Evolutionary conservation across 2,797 vertebrate species (phyloP), one percentile per base, ranked within the genome.

Genomic region (Todus mexicanus): DNA sequence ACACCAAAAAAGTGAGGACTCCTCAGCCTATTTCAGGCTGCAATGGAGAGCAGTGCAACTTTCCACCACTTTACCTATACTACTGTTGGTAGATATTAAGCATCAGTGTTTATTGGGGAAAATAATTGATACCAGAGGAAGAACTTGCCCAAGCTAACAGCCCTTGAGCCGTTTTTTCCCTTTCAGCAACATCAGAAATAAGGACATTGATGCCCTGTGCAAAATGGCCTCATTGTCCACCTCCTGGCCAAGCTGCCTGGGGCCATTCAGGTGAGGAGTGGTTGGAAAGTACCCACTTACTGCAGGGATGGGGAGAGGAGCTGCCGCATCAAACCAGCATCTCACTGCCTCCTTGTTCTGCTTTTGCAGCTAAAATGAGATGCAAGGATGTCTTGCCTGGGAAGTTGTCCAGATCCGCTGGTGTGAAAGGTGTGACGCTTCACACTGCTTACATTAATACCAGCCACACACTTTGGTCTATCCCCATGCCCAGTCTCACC

Each of bases 401-500:
- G 84, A 95, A 77, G n/a, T 23, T 60, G 92, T 82, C 92, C 96
- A 96, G 92, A 74, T 33, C 38, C 35, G 6, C 76, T 94, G 57
- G 57, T 85, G 12, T 6, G 73, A 59, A 81, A 96, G 77, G 48
- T 81, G 90, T 18, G 68, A 12, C 59, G 56, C 90, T 92, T 84
- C 72, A 59, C 57, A 68, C 61, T 75, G 88, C 80, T 89, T 93
- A 27, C 75, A 45, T 43, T 76, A 89, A 69, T 68, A 26, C 27
- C 51, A 29, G 29, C 29, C 7, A 6, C 45, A 19, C 23, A 5
- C 37, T 57, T 63, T 13, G 6, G 23, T 59, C 88, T 89, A 50
- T 84, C 63, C 61, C 59, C 18, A 17, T 69, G 43, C 85, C 82
- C 48, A 7, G n/a, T 45, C 74, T 69, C 70, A 92, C 65, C 57